Evolutionary conservation across 2,113 vertebrate genomes (phyloP).

Genomic region (Misgurnus anguillicaudatus): DNA sequence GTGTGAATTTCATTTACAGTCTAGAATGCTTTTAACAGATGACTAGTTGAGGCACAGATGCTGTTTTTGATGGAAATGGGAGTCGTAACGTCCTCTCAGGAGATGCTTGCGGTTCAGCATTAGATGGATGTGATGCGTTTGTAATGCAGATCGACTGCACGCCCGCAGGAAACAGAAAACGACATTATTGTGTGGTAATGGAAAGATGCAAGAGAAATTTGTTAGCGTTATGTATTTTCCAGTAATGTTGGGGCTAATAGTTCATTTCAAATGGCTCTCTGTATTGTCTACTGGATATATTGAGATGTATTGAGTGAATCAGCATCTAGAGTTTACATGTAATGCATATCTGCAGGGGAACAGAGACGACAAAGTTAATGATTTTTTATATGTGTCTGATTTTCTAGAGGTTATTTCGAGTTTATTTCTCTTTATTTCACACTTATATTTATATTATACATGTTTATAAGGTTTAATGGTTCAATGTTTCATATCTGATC

Average conservation of each 20-base stretch:
- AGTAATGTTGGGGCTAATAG: background rate
- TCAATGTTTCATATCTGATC: no score
- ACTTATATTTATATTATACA: no score
- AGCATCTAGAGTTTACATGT: background rate
- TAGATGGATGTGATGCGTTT: background rate
- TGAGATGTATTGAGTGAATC: background rate
- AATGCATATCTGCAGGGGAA: background rate
- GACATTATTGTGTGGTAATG: slow-evolving; percentile 13
- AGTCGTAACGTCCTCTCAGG: slow-evolving; percentile 1
- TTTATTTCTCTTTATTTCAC: background rate
- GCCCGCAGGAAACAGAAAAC: background rate
- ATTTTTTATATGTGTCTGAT: background rate
- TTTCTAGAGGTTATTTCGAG: no score
- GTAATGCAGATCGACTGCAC: background rate
- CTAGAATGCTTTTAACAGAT: background rate
- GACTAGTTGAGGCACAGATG: background rate
- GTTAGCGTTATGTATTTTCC: background rate
- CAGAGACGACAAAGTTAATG: background rate
- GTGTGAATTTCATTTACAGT: background rate
- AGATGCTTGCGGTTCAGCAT: background rate
- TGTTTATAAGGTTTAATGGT: no score
- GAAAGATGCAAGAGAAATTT: background rate
- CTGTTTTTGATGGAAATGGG: background rate
- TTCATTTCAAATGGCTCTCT: background rate
- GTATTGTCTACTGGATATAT: background rate